phyloP scores from a whole-genome alignment of 2,888 invertebrate species.

The Drosophila trichaetosa region DNA sequence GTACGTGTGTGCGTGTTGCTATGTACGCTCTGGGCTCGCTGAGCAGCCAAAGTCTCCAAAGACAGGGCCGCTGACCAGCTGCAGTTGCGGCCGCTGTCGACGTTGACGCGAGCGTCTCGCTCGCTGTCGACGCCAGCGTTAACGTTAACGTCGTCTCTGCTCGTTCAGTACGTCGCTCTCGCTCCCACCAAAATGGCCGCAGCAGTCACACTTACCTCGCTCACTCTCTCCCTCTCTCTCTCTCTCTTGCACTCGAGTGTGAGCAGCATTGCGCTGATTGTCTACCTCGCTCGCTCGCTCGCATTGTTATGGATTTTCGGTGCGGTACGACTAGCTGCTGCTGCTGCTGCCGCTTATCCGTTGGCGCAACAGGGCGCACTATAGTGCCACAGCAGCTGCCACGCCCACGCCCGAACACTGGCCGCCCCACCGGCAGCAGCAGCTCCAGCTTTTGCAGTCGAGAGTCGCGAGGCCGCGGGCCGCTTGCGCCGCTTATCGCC shows the following conservation, averaged over 20 bases:
- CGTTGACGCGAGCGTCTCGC: constrained; percentile 13
- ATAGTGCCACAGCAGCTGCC: constrained; percentile 53
- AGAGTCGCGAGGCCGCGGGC: constrained; percentile 64
- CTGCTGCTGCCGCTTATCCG: constrained; percentile 2
- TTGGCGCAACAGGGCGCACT: constrained; percentile 72
- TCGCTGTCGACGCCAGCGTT: constrained; percentile 18
- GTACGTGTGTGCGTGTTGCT: not conserved
- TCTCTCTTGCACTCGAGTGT: constrained; percentile 16
- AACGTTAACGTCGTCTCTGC: constrained; percentile 29
- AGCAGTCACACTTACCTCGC: constrained; percentile 28
- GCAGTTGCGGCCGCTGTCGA: constrained; percentile 38
- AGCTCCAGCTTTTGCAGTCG: constrained; percentile 43
- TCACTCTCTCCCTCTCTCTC: constrained; percentile 5
- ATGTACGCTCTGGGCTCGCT: constrained; percentile 14
- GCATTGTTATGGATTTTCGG: constrained; percentile 29
- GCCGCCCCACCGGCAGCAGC: constrained; percentile 48
- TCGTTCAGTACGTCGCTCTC: constrained; percentile 55
- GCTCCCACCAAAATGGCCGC: constrained; percentile 82
- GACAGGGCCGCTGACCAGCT: constrained; percentile 67
- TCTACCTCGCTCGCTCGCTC: constrained; percentile 24
- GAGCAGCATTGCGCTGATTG: not conserved
- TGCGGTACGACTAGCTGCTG: constrained; percentile 50
- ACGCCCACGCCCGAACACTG: constrained; percentile 58
- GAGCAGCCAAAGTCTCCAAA: constrained; percentile 67
- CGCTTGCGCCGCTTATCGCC: constrained; percentile 66